These are phyloP conservation scores for Drosophila algonquin DNA, from an alignment of 2,888 invertebrate genomes.

Conservation along the genomic window DNA sequence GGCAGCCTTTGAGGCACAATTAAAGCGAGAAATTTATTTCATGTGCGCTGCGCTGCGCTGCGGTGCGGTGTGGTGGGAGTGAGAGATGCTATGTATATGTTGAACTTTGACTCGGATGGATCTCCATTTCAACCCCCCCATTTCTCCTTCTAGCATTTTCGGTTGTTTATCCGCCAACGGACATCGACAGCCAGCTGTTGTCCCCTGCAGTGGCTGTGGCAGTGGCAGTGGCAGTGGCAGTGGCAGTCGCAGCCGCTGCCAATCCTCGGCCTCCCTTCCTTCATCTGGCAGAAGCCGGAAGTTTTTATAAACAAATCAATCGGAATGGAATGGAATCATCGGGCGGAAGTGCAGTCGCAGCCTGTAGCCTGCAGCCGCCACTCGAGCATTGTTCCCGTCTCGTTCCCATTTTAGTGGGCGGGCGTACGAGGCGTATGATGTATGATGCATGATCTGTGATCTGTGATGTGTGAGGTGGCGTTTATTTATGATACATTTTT, in stretches of 20 bases:
- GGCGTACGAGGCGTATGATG: slow-evolving; percentile 27
- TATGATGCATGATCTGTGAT: slow-evolving; percentile 17
- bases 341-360: slow-evolving; percentile 61
- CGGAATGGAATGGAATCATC: slow-evolving; percentile 5
- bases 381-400: slow-evolving; percentile 33
- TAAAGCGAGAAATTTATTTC: slow-evolving; percentile 10
- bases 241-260: slow-evolving; percentile 1
- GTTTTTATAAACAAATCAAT: slow-evolving; percentile 76
- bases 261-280: slow-evolving; percentile 4
- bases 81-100: slow-evolving; percentile 3
- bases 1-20: slow-evolving; percentile 14
- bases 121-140: too few relatives aligned
- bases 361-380: slow-evolving; percentile 33
- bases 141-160: background rate
- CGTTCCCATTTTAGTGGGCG: slow-evolving; percentile 23
- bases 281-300: slow-evolving; percentile 60
- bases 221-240: background rate
- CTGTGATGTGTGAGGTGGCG: slow-evolving; percentile 10
- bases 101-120: slow-evolving; percentile 57
- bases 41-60: background rate
- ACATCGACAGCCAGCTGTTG: slow-evolving; percentile 42
- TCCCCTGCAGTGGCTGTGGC: background rate
- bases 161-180: slow-evolving; percentile 50
- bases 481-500: slow-evolving; percentile 36
- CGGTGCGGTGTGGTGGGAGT: background rate